Percentiles rank a stretch among this genome's conserved stretches.
phyloP scores from a whole-genome alignment of 2,797 vertebrate species.

The Phaenicophaeus curvirostris region DNA sequence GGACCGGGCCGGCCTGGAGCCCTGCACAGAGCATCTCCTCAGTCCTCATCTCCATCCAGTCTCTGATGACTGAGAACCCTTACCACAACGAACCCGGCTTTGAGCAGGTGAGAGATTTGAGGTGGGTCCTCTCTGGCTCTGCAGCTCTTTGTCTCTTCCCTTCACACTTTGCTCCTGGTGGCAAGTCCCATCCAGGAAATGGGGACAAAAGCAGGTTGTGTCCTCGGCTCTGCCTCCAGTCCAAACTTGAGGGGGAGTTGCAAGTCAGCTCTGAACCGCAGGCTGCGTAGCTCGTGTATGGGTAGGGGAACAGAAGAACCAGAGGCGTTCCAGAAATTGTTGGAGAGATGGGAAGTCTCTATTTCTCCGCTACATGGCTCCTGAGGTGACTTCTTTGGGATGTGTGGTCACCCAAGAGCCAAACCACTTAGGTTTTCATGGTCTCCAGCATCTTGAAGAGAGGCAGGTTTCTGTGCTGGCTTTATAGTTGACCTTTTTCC shows the following conservation, averaged over 20 bases:
- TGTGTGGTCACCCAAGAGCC: background rate
- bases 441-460: background rate
- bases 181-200: background rate
- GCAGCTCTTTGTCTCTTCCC: background rate
- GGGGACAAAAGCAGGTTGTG: background rate
- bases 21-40: slow-evolving; percentile 98
- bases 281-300: background rate
- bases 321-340: background rate
- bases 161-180: background rate
- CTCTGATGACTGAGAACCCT: slow-evolving; percentile 98
- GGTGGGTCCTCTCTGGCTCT: background rate
- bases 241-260: background rate
- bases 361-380: background rate
- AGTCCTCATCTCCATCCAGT: slow-evolving; percentile 98
- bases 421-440: background rate
- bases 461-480: background rate
- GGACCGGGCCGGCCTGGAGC: slow-evolving; percentile 98
- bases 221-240: background rate
- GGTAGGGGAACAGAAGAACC: background rate
- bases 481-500: background rate
- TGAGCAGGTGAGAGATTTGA: slow-evolving; percentile 86
- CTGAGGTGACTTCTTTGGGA: background rate
- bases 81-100: slow-evolving; percentile 99
- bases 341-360: background rate
- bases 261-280: background rate